Evolutionary conservation across 1,140 invertebrate species (phyloP), one percentile per base, ranked within the genome.

Genomic region (Nilaparvata lugens): DNA sequence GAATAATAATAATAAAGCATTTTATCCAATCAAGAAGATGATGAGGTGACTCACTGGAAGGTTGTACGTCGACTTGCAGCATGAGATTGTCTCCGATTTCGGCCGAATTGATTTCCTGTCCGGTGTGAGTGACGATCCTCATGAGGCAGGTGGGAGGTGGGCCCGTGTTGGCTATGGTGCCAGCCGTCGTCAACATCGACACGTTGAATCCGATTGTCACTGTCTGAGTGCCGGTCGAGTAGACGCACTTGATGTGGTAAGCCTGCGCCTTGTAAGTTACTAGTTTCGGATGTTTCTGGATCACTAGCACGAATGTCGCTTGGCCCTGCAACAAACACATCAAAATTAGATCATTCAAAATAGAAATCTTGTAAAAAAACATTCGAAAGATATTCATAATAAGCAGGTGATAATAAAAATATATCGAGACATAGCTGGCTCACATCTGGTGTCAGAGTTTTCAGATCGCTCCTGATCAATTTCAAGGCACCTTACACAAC

Each of bases 241-340:
- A 95, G 53, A 95, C 86, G 73, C 93, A 96, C 73, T 91, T 93
- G 51, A 95, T 93, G 72, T 95, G 91, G 74, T 95, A 96, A 0
- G 93, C 93, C 75, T 94, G 91, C 1, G 93, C 91, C 67, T 93
- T 91, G 70, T 90, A 93, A 4, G 93, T 96, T n/a, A 95, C 87
- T 4, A 96, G 75, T 80, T 93, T 94, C 0, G 92, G 92, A 83
- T 96, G 93, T 76, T 93, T 95, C 69, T 95, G 93, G 69, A 96
- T 93, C 9, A 96, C 92, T 18, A 96, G 76, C 0, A 95, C 88
- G 69, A 95, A 95, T 66, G 89, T 90, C 13, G 93, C 93, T 70
- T 93, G 83, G 48, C 93, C 92, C 87, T 91, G 69, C 61, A 76
- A 71, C 56, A 43, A 58, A 52, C 40, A 7, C 48, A 23, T 6